These are phyloP conservation scores for Odontomachus brunneus DNA, from an alignment of 1,140 invertebrate genomes.

Conservation along the genomic window DNA sequence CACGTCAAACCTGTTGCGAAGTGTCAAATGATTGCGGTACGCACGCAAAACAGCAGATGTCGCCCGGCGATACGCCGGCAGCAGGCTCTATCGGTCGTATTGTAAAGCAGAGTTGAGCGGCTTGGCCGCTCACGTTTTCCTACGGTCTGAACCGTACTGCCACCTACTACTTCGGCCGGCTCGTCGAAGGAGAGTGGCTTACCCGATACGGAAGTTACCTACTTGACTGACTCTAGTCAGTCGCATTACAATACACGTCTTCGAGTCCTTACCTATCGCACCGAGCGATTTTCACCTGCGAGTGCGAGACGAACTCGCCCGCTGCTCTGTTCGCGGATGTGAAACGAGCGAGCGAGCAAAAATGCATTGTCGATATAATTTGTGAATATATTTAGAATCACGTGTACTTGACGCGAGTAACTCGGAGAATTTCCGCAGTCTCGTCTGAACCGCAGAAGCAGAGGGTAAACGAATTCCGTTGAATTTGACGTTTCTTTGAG, in stretches of 20 bases:
- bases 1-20: constrained; percentile 72
- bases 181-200: constrained; percentile 61
- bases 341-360: constrained; percentile 4
- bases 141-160: constrained; percentile 79
- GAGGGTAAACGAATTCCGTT: not conserved
- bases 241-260: not conserved
- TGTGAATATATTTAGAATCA: not conserved
- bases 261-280: constrained; percentile 37
- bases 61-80: constrained; percentile 56
- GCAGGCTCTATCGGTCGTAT: constrained; percentile 67
- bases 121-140: constrained; percentile 14
- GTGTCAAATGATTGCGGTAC: constrained; percentile 26
- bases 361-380: not conserved
- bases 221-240: constrained; percentile 59
- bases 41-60: constrained; percentile 74
- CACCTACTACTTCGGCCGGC: constrained; percentile 78
- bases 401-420: not conserved
- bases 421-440: not conserved
- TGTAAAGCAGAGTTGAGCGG: constrained; percentile 51
- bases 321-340: constrained; percentile 35
- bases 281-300: not conserved
- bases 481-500: too few species aligned
- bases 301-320: not conserved
- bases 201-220: constrained; percentile 81
- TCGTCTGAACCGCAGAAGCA: not conserved